Evolutionary conservation across 1,140 invertebrate species (phyloP).

Genomic region (Pseudomyrmex gracilis): DNA sequence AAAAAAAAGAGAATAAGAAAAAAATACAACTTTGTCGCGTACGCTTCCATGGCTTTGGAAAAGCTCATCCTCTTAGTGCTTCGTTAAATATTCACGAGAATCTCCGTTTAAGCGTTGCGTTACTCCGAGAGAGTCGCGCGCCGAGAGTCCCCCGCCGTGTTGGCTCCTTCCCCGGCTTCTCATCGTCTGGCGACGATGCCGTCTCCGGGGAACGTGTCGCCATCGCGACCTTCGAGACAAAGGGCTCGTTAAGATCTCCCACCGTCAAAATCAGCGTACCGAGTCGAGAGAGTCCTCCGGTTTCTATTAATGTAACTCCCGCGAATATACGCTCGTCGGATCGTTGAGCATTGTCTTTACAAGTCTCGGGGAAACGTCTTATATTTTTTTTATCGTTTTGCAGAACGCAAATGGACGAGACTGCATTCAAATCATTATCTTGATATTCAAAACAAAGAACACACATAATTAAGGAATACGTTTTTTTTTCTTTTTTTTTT

Average conservation of each 20-base stretch:
- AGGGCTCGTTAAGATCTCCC: constrained; percentile 64
- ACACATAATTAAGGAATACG: no score
- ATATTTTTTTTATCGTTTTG: no score
- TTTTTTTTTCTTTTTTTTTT: background rate
- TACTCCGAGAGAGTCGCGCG: constrained; percentile 40
- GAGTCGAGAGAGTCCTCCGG: constrained; percentile 23
- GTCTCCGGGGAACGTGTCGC: constrained; percentile 29
- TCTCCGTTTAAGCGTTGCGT: constrained; percentile 62
- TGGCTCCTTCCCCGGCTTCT: constrained; percentile 17
- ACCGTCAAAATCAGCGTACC: constrained; percentile 50
- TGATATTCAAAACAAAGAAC: no score
- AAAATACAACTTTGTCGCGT: constrained; percentile 35
- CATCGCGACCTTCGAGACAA: constrained; percentile 48
- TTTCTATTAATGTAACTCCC: constrained; percentile 52
- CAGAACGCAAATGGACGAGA: no score
- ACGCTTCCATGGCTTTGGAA: constrained; percentile 55
- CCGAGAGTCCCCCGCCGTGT: constrained; percentile 17
- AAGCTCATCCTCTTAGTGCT: constrained; percentile 70
- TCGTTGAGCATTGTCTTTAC: background rate
- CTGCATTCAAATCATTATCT: no score
- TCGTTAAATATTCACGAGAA: constrained; percentile 76
- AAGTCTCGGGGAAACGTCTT: no score
- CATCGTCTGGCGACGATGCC: constrained; percentile 1
- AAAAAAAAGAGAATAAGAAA: constrained; percentile 5
- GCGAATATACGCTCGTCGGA: background rate